Evolutionary conservation across 2,797 vertebrate genomes (phyloP).

Genomic region (Pampus argenteus): DNA sequence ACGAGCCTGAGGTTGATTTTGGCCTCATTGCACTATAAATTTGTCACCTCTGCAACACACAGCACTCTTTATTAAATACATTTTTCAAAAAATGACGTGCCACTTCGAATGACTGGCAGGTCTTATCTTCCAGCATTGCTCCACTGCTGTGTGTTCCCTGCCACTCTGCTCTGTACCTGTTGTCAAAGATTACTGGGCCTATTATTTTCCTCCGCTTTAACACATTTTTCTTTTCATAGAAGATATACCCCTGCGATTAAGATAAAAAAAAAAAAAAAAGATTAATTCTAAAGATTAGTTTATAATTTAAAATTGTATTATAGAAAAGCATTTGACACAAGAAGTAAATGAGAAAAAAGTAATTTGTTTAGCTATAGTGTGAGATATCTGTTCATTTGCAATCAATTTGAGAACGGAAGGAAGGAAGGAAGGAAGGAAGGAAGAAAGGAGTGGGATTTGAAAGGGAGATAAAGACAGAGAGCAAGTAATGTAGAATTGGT

Average conservation of each 20-base stretch:
- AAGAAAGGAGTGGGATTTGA: slow-evolving; percentile 33
- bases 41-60: slow-evolving; percentile 27
- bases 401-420: slow-evolving; percentile 26
- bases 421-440: slow-evolving; percentile 6
- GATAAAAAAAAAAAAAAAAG: slow-evolving; percentile 30
- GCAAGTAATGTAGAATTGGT: slow-evolving; percentile 36
- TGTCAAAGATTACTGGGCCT: slow-evolving; percentile 38
- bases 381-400: slow-evolving; percentile 31
- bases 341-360: slow-evolving; percentile 38
- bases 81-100: slow-evolving; percentile 21
- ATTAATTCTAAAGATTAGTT: slow-evolving; percentile 66
- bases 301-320: slow-evolving; percentile 67
- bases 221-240: slow-evolving; percentile 5
- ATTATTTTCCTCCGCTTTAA: slow-evolving; percentile 47
- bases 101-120: slow-evolving; percentile 59
- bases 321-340: slow-evolving; percentile 36
- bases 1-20: slow-evolving; percentile 32
- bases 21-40: slow-evolving; percentile 23
- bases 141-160: neutral
- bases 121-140: slow-evolving; percentile 55
- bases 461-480: slow-evolving; percentile 41
- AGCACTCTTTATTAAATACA: slow-evolving; percentile 32
- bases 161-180: slow-evolving; percentile 19
- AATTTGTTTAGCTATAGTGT: slow-evolving; percentile 36
- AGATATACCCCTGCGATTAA: slow-evolving; percentile 54